Evolutionary conservation across 2,113 vertebrate species (phyloP).

Genomic region (Cottus gobio): DNA sequence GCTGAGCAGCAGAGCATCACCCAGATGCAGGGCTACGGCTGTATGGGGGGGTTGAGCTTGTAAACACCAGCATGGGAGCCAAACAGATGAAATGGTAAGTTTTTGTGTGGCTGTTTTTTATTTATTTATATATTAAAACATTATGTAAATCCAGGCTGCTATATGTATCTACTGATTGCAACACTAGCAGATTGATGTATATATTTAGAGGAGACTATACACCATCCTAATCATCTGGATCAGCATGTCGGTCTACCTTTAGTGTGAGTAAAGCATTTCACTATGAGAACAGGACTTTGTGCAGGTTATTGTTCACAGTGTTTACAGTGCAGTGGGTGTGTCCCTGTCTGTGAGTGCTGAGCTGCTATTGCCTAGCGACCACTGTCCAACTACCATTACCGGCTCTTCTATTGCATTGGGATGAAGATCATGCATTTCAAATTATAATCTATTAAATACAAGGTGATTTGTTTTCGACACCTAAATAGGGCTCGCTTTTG

Average conservation of each 20-base stretch:
- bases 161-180: slow-evolving; percentile 25
- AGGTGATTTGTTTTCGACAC: too few relatives aligned
- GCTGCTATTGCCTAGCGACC: slow-evolving; percentile 76
- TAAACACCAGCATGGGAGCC: slow-evolving; percentile 82
- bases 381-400: slow-evolving; percentile 28
- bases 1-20: slow-evolving; percentile 74
- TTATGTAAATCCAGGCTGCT: slow-evolving; percentile 11
- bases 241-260: neutral
- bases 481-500: neutral
- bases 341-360: slow-evolving; percentile 54
- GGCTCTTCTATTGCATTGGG: slow-evolving; percentile 14
- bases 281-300: slow-evolving; percentile 1
- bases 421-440: neutral
- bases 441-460: neutral
- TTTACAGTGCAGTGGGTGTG: slow-evolving; percentile 75
- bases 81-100: slow-evolving; percentile 87
- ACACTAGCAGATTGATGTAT: slow-evolving; percentile 19
- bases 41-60: slow-evolving; percentile 73
- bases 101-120: slow-evolving; percentile 28
- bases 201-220: neutral
- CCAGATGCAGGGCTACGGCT: slow-evolving; percentile 69
- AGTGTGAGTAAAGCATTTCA: slow-evolving; percentile 4
- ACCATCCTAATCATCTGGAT: neutral
- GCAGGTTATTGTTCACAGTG: slow-evolving; percentile 62
- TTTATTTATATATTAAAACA: neutral